A percentile compares a stretch with the other conserved stretches of the same genome.
Conservation (phyloP, 2,113 vertebrate species). For the Lethenteron camtschaticum region DNA sequence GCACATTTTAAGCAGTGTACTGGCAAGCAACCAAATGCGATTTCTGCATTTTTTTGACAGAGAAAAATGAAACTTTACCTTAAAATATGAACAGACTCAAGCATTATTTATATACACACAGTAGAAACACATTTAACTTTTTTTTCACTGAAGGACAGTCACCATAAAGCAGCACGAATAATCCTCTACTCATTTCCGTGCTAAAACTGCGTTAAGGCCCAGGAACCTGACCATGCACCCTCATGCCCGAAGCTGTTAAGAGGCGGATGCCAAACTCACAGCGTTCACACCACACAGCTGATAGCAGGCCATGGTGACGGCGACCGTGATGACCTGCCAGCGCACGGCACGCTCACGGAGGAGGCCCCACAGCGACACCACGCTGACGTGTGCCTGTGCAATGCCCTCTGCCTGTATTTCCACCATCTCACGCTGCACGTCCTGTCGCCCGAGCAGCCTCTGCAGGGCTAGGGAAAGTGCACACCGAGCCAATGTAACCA, state of each 20-base stretch:
- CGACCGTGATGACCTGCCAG: constrained; percentile 54
- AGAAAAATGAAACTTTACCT: too few relatives aligned
- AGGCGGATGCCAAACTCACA: constrained; percentile 26
- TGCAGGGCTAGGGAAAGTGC: constrained; percentile 35
- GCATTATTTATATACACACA: too few relatives aligned
- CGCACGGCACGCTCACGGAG: constrained; percentile 25
- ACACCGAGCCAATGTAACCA: too few relatives aligned
- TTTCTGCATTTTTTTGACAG: too few relatives aligned
- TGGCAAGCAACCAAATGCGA: too few relatives aligned
- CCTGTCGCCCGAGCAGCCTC: constrained; percentile 47
- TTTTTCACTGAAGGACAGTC: too few relatives aligned
- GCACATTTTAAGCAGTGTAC: neutral
- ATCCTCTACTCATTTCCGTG: neutral
- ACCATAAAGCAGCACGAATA: too few relatives aligned
- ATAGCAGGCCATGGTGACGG: constrained; percentile 65
- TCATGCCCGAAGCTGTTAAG: too few relatives aligned
- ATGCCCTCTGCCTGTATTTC: constrained; percentile 41
- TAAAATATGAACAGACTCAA: too few relatives aligned
- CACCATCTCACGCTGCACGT: constrained; percentile 47
- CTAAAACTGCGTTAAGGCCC: neutral
- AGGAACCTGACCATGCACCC: too few relatives aligned
- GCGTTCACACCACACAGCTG: constrained; percentile 84
- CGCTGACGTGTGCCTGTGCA: constrained; percentile 26
- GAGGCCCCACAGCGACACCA: constrained; percentile 32
- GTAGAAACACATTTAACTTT: too few relatives aligned